Base-by-base conservation (phyloP, 2,113 vertebrate genomes). In the Apodemus sylvaticus region DNA sequence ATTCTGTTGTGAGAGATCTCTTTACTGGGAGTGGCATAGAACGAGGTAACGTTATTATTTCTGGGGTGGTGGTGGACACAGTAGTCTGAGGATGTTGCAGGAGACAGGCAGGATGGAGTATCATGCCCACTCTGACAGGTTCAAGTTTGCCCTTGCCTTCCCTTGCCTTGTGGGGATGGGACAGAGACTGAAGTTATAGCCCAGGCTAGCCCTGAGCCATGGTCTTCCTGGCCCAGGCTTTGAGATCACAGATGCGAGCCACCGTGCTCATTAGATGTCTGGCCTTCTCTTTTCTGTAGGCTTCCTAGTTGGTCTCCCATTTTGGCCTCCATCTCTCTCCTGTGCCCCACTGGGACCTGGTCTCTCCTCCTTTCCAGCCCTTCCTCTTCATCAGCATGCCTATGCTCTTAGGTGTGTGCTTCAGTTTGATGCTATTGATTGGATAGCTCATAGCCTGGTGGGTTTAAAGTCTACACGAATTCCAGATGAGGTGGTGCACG, bases 121-220 rank as follows among this genome's bases (percentile, higher is more conserved):
- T 0, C 0, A 86, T 45, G 0, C 68, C 12, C 36, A 42, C 7
- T 29, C 58, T 29, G 2, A 3, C 4, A 48, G 29, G 20, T 58
- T 53, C n/a, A 14, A 55, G 26, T 36, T 79, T 34, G 19, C 29
- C 53, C 89, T 39, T 39, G 42, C 29, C 22, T 83, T 42, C 9
- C 17, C 42, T 4, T 19, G 29, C 7, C 29, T 62, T 62, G 5
- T 31, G 48, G 48, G 5, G 45, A 1, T 20, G 81, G 58, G 1
- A 13, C 11, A 62, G 55, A 60, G 16, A 62, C 22, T 42, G 53
- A 11, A 9, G n/a, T 70, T 9, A 16, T 71, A 73, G 36, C 4
- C 36, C 24, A 88, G 36, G 24, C 51, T 88, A 36, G 31, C 22
- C 13, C 22, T 53, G 66, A 55, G 36, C 66, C 45, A 17, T 29